Base-by-base conservation (phyloP, 2,888 invertebrate species). In the Balanococcus diminutus region DNA sequence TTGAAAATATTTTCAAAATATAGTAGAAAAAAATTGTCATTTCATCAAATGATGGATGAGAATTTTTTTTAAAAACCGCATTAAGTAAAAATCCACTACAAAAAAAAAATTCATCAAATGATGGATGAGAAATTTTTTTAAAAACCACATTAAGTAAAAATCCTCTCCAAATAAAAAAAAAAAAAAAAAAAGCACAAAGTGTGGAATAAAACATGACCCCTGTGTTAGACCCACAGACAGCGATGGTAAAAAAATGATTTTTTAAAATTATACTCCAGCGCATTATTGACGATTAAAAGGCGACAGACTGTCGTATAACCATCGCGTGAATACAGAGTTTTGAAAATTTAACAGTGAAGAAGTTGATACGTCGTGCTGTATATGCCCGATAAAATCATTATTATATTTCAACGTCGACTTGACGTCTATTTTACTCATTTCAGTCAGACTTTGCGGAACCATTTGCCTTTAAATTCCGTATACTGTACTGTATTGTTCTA, bases 281-380 rank as follows among this genome's bases (percentile, higher is more conserved):
- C 36, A 79, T 79, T 36, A 79, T 79, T 32, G 9, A 79, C 75
- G 19, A 79, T 79, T 79, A 79, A 19, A 79, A 79, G 75, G 75
- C 75, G 75, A 79, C 75, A 36, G 75, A 36, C 19, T 79, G 75
- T 32, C 75, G 75, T 79, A n/a, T n/a, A 79, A 36, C 36, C 36
- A 25, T 79, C 19, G 75, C 75, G 75, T 79, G 75, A 36, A 79
- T 36, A 19, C 19, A 11, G n/a, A n/a, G n/a, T n/a, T 36, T 79
- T 79, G 75, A 79, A 79, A 79, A 36, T 79, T 79, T 79, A 79
- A 79, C 75, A 28, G 32, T 36, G 36, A 75, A 75, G 36, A 79
- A 36, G 36, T n/a, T 36, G n/a, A 79, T 67, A 79, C 75, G 75
- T 79, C 75, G 75, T 79, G 75, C 11, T 19, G 36, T 79, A 11